phyloP scores from a whole-genome alignment of 2,888 invertebrate species.

The Hemicrepidius hirtus region DNA sequence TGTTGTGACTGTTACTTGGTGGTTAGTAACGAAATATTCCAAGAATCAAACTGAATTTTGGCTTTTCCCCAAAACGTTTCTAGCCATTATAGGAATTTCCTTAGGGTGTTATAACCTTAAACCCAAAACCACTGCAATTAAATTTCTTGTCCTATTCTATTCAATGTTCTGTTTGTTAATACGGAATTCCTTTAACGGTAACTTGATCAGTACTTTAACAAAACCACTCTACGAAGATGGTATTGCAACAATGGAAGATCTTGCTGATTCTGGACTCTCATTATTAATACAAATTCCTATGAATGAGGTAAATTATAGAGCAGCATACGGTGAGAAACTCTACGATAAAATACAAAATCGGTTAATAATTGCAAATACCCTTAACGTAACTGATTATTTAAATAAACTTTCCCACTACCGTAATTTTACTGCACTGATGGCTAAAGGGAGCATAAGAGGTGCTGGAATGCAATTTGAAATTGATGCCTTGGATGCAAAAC shows the following conservation, averaged over 20 bases:
- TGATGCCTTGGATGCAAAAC: not conserved
- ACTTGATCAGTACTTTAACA: not conserved
- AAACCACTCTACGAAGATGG: not conserved
- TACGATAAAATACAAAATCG: not conserved
- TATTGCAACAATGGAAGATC: not conserved
- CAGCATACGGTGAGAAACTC: not conserved
- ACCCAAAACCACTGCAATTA: not conserved
- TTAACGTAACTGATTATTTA: not conserved
- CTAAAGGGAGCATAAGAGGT: not conserved
- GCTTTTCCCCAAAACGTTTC: not conserved
- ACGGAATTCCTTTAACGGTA: not conserved
- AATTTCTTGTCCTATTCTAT: not conserved
- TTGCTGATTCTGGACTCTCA: not conserved
- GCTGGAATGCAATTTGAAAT: not conserved
- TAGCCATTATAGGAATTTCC: not conserved
- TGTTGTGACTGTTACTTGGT: not conserved
- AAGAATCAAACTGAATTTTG: not conserved
- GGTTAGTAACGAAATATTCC: not conserved
- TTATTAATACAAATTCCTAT: not conserved
- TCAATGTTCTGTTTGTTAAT: not conserved
- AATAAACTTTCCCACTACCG: not conserved
- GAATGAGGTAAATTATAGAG: not conserved
- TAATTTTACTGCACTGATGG: not conserved
- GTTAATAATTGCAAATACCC: not conserved
- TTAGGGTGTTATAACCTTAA: not conserved